Base-by-base conservation (phyloP, 2,797 vertebrate species). In the Gouania willdenowi region DNA sequence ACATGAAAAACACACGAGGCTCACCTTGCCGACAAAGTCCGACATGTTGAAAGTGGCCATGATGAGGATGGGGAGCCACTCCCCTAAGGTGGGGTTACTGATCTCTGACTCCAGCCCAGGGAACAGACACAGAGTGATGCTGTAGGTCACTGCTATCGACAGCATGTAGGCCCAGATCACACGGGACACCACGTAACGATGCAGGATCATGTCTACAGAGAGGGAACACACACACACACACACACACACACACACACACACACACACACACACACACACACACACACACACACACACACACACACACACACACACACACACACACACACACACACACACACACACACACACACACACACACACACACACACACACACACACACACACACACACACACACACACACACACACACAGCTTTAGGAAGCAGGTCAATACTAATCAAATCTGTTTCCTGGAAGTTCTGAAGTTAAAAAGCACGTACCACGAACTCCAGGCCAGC, bases 1-100 rank as follows among this genome's bases (percentile, higher is more conserved):
- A 28, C 34, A 33, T n/a, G 18, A 5, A 57, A 60, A 60, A 68
- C 50, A 54, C 1, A 0, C 4, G 18, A 2, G 0, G 5, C 87
- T 82, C 71, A 97, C 96, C 92, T 98, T 99, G 73, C 96, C 96
- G 0, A 99, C 94, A 4, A 99, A 98, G 79, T 99, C 96, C 0
- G 96, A 93, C 74, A 98, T 93, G 87, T 99, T 99, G 85, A 99
- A 99, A 39, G 94, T 91, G 16, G 95, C 96, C 96, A 99, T 99
- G 83, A 97, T 91, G 56, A 98, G 92, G 64, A 98, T 99, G 52
- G 96, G 96, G 17, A 99, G 89, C 96, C 95, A 98, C 28, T 99
- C 95, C 16, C 93, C 94, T 16, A 97, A 79, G 0, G 79, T 88
- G 23, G 40, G 71, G 78, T 98, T 94, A 25, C 88, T 87, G 62